These are phyloP conservation scores for Setophaga petechia DNA, from an alignment of 2,113 vertebrate species.

Conservation along the genomic window DNA sequence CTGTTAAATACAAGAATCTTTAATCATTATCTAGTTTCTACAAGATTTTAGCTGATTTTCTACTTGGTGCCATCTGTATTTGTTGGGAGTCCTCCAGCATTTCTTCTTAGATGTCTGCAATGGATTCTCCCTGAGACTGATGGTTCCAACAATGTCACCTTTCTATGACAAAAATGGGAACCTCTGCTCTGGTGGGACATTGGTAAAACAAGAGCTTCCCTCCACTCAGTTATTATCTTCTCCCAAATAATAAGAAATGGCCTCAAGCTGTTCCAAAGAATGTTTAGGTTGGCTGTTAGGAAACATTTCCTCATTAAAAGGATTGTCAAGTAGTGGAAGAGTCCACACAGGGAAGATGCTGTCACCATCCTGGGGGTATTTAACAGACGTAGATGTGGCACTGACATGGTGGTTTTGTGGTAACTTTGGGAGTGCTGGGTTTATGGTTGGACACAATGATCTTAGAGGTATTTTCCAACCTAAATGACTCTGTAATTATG, in stretches of 20 bases:
- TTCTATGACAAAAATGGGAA: background rate
- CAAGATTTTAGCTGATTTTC: background rate
- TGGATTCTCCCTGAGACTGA: background rate
- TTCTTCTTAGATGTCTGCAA: background rate
- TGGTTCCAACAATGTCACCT: background rate
- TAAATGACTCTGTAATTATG: background rate
- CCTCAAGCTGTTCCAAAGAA: background rate
- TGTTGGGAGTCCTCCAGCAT: background rate
- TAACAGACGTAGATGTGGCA: background rate
- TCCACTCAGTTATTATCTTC: background rate
- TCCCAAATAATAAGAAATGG: background rate
- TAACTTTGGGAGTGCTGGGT: background rate
- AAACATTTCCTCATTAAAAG: background rate
- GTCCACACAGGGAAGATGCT: rapidly evolving
- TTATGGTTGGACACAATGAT: background rate
- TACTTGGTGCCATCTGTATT: background rate
- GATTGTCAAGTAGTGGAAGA: background rate
- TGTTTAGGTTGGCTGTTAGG: background rate
- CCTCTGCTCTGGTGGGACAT: background rate
- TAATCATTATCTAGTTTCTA: background rate
- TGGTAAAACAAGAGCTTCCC: background rate
- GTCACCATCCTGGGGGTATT: background rate
- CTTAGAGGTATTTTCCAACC: background rate
- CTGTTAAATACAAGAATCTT: background rate
- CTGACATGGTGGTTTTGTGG: background rate